Conservation (phyloP, 1,140 invertebrate genomes). For the Drosophila arizonae region DNA sequence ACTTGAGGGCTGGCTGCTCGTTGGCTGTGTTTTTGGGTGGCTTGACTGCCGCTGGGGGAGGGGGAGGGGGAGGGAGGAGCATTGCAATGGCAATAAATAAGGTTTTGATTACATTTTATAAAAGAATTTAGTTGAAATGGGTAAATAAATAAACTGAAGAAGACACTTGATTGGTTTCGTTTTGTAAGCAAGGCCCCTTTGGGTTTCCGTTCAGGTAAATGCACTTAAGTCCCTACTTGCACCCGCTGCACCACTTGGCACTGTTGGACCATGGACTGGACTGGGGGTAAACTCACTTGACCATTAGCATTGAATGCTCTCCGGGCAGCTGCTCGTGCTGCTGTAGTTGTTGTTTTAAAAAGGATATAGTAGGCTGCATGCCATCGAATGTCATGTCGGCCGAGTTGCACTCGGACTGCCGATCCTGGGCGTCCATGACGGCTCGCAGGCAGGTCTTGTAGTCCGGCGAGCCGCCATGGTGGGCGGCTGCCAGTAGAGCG, state of each 20-base stretch:
- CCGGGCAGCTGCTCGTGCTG: slow-evolving; percentile 48
- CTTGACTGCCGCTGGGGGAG: background rate
- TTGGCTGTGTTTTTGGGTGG: background rate
- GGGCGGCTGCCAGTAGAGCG: slow-evolving; percentile 89
- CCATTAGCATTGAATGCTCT: slow-evolving; percentile 54
- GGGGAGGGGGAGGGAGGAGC: background rate
- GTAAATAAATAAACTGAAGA: slow-evolving; percentile 77
- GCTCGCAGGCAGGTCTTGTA: slow-evolving; percentile 87
- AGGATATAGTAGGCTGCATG: slow-evolving; percentile 97
- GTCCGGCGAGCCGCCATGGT: slow-evolving; percentile 89
- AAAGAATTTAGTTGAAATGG: slow-evolving; percentile 77
- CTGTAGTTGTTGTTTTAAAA: slow-evolving; percentile 85
- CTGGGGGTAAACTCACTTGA: slow-evolving; percentile 74
- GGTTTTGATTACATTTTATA: slow-evolving; percentile 83
- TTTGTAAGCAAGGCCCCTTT: slow-evolving; percentile 63
- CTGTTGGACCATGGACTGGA: slow-evolving; percentile 31
- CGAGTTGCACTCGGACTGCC: slow-evolving; percentile 94
- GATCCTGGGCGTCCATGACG: slow-evolving; percentile 91
- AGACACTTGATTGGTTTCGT: slow-evolving; percentile 82
- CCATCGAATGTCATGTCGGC: slow-evolving; percentile 93
- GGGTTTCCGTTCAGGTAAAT: slow-evolving; percentile 21
- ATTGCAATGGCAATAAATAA: slow-evolving; percentile 70
- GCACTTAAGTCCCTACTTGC: slow-evolving; percentile 45
- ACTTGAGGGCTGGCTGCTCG: slow-evolving; percentile 55
- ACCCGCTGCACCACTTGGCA: slow-evolving; percentile 34